Conservation (phyloP, 1,140 invertebrate species). For the Choristoneura fumiferana region DNA sequence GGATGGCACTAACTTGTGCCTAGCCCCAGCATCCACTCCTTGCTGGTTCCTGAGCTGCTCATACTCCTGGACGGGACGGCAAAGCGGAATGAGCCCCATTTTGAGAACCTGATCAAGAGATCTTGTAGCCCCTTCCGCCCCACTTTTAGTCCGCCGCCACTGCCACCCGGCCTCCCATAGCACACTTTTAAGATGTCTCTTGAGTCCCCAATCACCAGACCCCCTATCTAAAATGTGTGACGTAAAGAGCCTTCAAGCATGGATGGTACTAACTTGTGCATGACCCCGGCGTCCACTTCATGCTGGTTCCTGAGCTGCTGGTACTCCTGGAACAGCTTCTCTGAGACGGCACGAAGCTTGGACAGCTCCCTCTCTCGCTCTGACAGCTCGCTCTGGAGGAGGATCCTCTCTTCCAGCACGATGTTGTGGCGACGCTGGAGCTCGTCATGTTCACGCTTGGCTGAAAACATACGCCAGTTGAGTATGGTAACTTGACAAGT, state of each 20-base stretch:
- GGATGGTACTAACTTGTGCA: constrained; percentile 79
- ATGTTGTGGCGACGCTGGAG: constrained; percentile 80
- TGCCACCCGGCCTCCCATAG: too few species aligned
- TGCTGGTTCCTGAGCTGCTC: constrained; percentile 85
- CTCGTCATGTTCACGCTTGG: constrained; percentile 80
- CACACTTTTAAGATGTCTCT: too few species aligned
- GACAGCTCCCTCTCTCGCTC: constrained; percentile 81
- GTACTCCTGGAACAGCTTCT: constrained; percentile 85
- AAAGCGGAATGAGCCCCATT: too few species aligned
- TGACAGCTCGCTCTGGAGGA: constrained; percentile 78
- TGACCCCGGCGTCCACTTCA: constrained; percentile 84
- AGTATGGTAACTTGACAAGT: too few species aligned
- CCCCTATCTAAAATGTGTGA: too few species aligned
- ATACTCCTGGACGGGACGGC: constrained; percentile 86
- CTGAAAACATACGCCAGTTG: constrained; percentile 64
- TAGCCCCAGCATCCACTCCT: constrained; percentile 84
- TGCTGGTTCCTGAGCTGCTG: constrained; percentile 85
- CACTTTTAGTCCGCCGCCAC: too few species aligned
- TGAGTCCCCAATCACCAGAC: too few species aligned
- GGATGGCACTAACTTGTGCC: constrained; percentile 79
- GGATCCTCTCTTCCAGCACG: constrained; percentile 78
- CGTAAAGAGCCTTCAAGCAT: too few species aligned
- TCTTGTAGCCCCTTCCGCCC: too few species aligned
- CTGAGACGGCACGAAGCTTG: constrained; percentile 82
- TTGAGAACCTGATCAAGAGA: too few species aligned